Base-by-base conservation (phyloP, 2,888 invertebrate species). In the Athalia circularis region DNA sequence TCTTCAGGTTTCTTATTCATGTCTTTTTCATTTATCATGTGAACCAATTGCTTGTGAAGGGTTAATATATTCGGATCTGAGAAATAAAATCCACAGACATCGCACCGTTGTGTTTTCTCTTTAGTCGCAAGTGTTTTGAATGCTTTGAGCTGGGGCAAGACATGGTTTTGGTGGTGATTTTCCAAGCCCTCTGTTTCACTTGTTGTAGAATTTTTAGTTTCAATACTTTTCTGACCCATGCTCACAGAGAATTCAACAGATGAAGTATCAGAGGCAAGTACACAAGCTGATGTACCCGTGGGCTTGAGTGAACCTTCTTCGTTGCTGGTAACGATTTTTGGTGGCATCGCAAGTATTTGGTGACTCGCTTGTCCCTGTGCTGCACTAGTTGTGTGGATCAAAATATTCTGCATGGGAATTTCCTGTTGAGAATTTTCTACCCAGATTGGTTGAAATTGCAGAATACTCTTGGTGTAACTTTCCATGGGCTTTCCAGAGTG, bases 1-100 rank as follows among this genome's bases (percentile, higher is more conserved):
- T 90, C 89, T 64, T 89, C 88, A 4, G 89, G 85, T 70, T 85
- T 80, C 52, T 80, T 75, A 52, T 80, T 85, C 3, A 80, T 68
- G 70, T 86, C 83, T 59, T 87, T 87, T 67, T 87, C 85, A 50
- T 83, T 84, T 64, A 82, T 83, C 84, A 84, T 85, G 77, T 90
- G 96, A 72, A 95, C 93, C 77, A 96, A 88, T 85, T 95, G 94
- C 86, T 93, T 94, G 86, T 96, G 96, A 92, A 96, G 94, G 86
- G 93, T 93, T 74, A 96, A 90, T 82, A 96, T 94, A 81, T 94
- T 93, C 65, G 90, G 90, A 87, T 95, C 94, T 1, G 94, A 92
- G 90, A 96, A 96, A 79, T 93, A 92, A 84, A 95, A 92, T 72
- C 94, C 94, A 87, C 96, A 96, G 80, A 95, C 92, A 87, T 95